Evolutionary conservation across 1,140 invertebrate genomes (phyloP).

Genomic region (Stenopsyche tienmushanensis): DNA sequence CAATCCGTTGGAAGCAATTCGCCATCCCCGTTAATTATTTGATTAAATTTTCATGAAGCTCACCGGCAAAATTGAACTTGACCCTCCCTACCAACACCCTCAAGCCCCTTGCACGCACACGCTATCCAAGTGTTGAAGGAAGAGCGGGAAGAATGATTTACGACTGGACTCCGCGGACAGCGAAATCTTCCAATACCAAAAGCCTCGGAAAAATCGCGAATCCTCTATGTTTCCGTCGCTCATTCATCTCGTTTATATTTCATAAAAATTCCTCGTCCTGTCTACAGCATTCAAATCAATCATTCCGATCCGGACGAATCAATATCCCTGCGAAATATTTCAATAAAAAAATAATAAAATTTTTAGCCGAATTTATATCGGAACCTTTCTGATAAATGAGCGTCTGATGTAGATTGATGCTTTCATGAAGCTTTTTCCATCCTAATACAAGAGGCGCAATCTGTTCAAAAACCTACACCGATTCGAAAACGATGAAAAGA

Average conservation of each 20-base stretch:
- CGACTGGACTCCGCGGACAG: neutral
- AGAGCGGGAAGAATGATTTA: too few species aligned
- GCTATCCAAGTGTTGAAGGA: too few species aligned
- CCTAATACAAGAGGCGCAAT: too few species aligned
- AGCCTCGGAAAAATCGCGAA: neutral
- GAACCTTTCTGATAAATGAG: slow-evolving; percentile 8
- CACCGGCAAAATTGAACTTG: too few species aligned
- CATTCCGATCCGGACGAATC: slow-evolving; percentile 2
- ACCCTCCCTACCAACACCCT: too few species aligned
- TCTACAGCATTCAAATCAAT: slow-evolving; percentile 14
- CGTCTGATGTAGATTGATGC: slow-evolving; percentile 12
- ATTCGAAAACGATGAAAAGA: too few species aligned
- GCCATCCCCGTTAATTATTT: too few species aligned
- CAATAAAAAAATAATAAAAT: slow-evolving; percentile 6
- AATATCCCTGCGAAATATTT: slow-evolving; percentile 13
- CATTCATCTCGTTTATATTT: neutral
- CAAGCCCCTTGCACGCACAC: too few species aligned
- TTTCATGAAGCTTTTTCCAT: neutral
- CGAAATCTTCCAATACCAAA: neutral
- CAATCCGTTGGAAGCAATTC: too few species aligned
- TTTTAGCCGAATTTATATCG: neutral
- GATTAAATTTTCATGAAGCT: too few species aligned
- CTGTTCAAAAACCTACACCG: too few species aligned
- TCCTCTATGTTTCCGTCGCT: neutral
- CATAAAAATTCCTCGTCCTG: neutral